Conservation (phyloP, 2,113 vertebrate genomes). For the Pyxicephalus adspersus region DNA sequence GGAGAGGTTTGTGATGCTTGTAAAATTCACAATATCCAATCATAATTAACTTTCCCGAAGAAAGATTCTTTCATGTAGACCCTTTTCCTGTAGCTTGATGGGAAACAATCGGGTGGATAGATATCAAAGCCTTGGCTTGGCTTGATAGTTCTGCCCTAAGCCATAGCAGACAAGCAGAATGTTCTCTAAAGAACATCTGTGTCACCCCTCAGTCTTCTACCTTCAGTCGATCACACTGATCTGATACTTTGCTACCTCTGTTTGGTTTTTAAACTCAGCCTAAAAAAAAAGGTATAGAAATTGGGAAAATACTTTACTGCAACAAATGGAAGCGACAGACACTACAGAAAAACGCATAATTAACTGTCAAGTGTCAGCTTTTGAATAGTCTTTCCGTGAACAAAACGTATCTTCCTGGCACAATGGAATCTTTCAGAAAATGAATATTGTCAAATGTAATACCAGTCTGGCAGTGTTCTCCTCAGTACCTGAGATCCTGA, state of each 20-base stretch:
- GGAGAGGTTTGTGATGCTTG: too few species aligned
- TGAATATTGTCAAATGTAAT: constrained; percentile 34
- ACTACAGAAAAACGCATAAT: constrained; percentile 3
- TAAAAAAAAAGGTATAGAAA: background rate
- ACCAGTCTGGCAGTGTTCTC: background rate
- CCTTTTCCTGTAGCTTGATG: too few species aligned
- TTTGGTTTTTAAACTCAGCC: background rate
- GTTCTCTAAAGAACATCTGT: too few species aligned
- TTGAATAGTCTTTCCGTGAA: constrained; percentile 1
- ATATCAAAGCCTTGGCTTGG: too few species aligned
- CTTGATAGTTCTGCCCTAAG: too few species aligned
- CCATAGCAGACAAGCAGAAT: too few species aligned
- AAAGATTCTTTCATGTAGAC: too few species aligned
- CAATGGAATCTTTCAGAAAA: background rate
- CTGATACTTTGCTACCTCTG: background rate
- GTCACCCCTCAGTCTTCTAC: background rate
- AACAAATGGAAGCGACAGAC: constrained; percentile 21
- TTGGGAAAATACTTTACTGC: background rate
- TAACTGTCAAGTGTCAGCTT: constrained; percentile 16
- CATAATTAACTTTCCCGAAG: too few species aligned
- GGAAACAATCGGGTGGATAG: too few species aligned
- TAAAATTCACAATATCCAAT: too few species aligned
- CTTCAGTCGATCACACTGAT: background rate
- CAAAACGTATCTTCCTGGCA: constrained; percentile 3
- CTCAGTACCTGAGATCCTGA: background rate